Evolutionary conservation across 2,113 vertebrate species (phyloP), one percentile per base, ranked within the genome.

Genomic region (Hemichromis elongatus): DNA sequence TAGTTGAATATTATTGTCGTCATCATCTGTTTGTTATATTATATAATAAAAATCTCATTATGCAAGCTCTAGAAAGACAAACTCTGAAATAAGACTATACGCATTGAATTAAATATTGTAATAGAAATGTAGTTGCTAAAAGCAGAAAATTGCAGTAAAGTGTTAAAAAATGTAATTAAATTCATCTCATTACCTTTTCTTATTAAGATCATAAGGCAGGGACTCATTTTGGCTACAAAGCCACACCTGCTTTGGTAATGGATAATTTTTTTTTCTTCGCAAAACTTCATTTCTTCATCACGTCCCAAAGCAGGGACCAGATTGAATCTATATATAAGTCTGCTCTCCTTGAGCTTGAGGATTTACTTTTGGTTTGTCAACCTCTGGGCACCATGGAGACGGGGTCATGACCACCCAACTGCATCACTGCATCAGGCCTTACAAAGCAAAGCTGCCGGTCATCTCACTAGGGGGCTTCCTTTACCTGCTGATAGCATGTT

Each of bases 321-420:
- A 92, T 84, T 93, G 86, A 80, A 90, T 92, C 89, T 88, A 86
- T 79, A 89, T 84, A 85, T 91, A 84, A 83, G 80, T 88, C 77
- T 90, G 82, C 81, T 89, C 66, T 82, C 75, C 86, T 80, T 86
- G 87, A 93, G 88, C 88, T 30, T 54, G 16, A 33, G 88, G 91
- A 90, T 92, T 93, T 93, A 84, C 85, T 90, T 87, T 84, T 66
- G 86, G 91, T 90, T 95, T 92, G 89, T 93, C 86, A 79, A 75
- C 85, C 83, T 82, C 89, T 90, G 66, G 66, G 68, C n/a, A 4
- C 84, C 85, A 90, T 89, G 88, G 91, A 57, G 84, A 93, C 55
- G 45, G 80, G 90, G 91, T 92, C 90, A 77, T 50, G 90, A 88
- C 88, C 90, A 86, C 83, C 85, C 66, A 7, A 35, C 42, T 9